phyloP scores from a whole-genome alignment of 1,140 invertebrate genomes.

The Drosophila pandora region DNA sequence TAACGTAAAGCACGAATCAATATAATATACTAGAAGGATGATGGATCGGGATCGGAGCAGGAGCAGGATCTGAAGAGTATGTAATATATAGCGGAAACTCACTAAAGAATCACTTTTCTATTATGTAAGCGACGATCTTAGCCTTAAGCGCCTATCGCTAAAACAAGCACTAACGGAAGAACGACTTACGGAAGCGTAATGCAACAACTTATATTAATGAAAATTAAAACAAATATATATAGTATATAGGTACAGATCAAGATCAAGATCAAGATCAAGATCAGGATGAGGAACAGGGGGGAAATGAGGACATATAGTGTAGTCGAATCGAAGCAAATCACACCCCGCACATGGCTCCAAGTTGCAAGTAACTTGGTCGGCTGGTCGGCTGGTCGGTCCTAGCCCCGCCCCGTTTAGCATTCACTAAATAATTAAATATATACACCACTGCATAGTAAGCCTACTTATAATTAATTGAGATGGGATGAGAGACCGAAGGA shows the following conservation, averaged over 20 bases:
- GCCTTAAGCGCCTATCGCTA: constrained; percentile 64
- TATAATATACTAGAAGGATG: constrained; percentile 2
- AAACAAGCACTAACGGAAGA: constrained; percentile 10
- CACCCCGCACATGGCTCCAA: constrained; percentile 4
- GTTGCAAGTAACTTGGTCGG: constrained; percentile 9
- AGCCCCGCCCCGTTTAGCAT: constrained; percentile 19
- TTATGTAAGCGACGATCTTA: constrained; percentile 48
- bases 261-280: constrained; percentile 1
- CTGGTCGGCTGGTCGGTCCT: constrained; percentile 1
- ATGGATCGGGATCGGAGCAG: constrained; percentile 9
- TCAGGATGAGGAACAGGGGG: constrained; percentile 13
- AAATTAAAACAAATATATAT: constrained; percentile 19
- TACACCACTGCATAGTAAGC: constrained; percentile 56
- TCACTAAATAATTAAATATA: constrained; percentile 25
- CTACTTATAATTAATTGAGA: constrained; percentile 38
- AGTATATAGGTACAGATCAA: constrained; percentile 29
- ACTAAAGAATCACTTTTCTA: constrained; percentile 42
- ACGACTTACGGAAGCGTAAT: constrained; percentile 17
- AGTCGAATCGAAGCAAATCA: neutral
- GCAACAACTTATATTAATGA: constrained; percentile 18
- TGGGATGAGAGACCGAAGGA: constrained; percentile 12
- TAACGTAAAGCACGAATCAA: constrained; percentile 8
- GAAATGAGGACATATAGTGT: too few relatives aligned
- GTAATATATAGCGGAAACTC: constrained; percentile 54
- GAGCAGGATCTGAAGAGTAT: constrained; percentile 13